Percentiles rank a stretch among this genome's conserved stretches.
Conservation (phyloP, 2,113 vertebrate species). For the Gymnarchus niloticus region DNA sequence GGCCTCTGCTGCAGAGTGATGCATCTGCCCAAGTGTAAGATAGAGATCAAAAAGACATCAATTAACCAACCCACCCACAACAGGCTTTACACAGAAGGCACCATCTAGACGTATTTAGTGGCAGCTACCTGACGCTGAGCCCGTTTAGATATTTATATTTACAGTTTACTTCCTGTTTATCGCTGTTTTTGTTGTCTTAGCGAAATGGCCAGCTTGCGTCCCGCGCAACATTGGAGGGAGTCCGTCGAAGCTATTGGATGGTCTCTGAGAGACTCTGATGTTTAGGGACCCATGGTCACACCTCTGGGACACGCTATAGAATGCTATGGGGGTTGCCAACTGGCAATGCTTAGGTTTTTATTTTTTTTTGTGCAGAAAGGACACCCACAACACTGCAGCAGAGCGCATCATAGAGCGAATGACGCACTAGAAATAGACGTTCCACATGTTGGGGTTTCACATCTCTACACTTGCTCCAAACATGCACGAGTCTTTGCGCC, state of each 20-base stretch:
- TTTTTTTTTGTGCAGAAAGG: too few relatives aligned
- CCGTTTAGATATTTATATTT: background rate
- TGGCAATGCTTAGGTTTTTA: background rate
- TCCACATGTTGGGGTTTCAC: background rate
- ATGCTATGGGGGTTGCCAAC: background rate
- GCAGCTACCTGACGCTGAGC: background rate
- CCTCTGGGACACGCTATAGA: background rate
- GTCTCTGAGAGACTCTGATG: background rate
- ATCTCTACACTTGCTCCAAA: background rate
- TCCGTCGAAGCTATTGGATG: background rate
- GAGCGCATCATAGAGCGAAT: background rate
- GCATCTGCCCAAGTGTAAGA: conserved; percentile 26
- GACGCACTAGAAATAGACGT: background rate
- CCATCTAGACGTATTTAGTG: conserved; percentile 10
- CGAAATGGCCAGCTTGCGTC: background rate
- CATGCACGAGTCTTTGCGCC: background rate
- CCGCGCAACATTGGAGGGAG: background rate
- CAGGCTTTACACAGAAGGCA: conserved; percentile 25
- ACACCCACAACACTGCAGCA: background rate
- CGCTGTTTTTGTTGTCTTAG: background rate
- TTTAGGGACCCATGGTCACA: background rate
- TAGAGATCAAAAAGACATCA: conserved; percentile 30
- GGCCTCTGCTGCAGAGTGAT: background rate
- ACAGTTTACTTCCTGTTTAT: background rate
- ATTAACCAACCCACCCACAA: conserved; percentile 2